These are phyloP conservation scores for Philonicus albiceps DNA, from an alignment of 2,888 invertebrate species.

Conservation along the genomic window DNA sequence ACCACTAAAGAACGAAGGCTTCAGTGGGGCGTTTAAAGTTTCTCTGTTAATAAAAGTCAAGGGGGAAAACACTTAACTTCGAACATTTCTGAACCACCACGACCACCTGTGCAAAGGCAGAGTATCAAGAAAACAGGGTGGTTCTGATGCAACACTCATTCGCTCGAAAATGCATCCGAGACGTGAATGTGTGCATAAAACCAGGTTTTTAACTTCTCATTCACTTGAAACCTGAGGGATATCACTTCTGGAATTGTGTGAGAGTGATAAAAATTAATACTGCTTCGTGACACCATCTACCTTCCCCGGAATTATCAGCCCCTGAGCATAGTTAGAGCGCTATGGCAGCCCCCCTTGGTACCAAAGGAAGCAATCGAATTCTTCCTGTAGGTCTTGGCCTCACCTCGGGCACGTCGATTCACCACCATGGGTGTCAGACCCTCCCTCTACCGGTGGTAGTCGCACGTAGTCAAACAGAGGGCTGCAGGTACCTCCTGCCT, in stretches of 20 bases:
- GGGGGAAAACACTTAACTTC: slow-evolving; percentile 15
- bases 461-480: neutral
- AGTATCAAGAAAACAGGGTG: neutral
- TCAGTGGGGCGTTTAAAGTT: neutral
- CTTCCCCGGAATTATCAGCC: neutral
- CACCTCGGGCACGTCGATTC: neutral
- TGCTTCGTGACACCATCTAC: neutral
- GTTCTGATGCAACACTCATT: neutral
- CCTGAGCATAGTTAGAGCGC: neutral
- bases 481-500: neutral
- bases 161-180: neutral
- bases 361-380: neutral
- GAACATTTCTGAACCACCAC: neutral
- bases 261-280: slow-evolving; percentile 12
- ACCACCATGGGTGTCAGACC: neutral
- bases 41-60: slow-evolving; percentile 31
- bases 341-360: neutral
- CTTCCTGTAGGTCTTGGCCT: neutral
- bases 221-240: neutral
- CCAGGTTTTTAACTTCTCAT: neutral
- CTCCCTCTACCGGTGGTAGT: neutral
- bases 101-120: neutral
- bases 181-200: slow-evolving; percentile 1
- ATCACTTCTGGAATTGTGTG: neutral
- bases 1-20: neutral